Evolutionary conservation across 1,140 invertebrate species (phyloP), one percentile per base, ranked within the genome.

Genomic region (Macrocentrus cingulum): DNA sequence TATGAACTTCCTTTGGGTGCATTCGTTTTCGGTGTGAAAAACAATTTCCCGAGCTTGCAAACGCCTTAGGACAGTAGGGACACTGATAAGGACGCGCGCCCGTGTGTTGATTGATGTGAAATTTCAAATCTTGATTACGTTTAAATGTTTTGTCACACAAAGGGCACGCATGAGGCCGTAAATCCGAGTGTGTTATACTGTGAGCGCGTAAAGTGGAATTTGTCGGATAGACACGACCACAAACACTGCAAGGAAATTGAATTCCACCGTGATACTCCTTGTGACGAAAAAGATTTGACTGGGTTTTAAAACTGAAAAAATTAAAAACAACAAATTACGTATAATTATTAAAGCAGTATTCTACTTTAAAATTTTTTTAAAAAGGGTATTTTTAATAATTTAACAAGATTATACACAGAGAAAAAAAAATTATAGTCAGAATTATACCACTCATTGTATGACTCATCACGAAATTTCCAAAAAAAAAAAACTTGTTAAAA

Each of bases 51-150:
- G 87, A 88, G 71, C 86, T 88, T 8, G 87, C 87, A 72, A 94
- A 94, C 11, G 88, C 83, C 67, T 89, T 87, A 1, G 88, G 85
- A 80, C 91, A 93, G 69, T 90, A 90, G 16, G 86, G 85, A 80
- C 91, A 93, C 69, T 88, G 85, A 76, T 91, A 91, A 5, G 90
- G 90, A 59, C 88, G 83, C 15, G 86, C 88, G 37, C 90, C 91
- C 15, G 89, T 92, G 70, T 94, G 90, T 66, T 89, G 87, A 71
- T 90, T 89, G 62, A 88, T 86, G 70, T 90, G 88, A 73, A 90
- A 89, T 82, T 89, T 89, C 56, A 90, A 76, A 75, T 89, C 87
- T 72, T 89, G 87, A 75, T 88, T 89, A 51, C 87, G 80, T 68
- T 90, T 90, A 63, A 90, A 90, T 9, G 84, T 87, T 73, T 89